Base-by-base conservation (phyloP, 1,140 invertebrate genomes). In the Eriocheir sinensis region DNA sequence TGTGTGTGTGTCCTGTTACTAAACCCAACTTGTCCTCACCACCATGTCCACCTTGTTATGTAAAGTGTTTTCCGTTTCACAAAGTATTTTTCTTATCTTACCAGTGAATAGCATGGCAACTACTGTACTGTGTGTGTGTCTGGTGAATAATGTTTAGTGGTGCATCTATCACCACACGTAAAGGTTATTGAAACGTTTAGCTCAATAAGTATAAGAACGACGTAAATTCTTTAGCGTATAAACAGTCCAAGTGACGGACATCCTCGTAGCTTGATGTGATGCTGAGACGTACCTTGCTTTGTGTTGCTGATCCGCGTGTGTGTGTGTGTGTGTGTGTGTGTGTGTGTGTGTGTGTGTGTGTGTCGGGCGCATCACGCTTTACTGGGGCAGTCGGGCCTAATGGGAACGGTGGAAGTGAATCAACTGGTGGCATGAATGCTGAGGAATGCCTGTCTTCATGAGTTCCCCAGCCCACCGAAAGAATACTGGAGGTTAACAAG, bases 111-210 rank as follows among this genome's bases (percentile, higher is more conserved):
- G n/a, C n/a, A n/a, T n/a, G n/a, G n/a, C n/a, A n/a, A n/a, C 44
- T 48, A 48, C 15, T 48, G 4, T 72, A 72, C 4, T n/a, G 27
- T n/a, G 60, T 72, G 60, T n/a, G n/a, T 72, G 60, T n/a, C 60
- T n/a, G n/a, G 60, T 72, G 60, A 72, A 72, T 72, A n/a, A 72
- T 72, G 60, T 72, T 8, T 72, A 72, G 60, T n/a, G n/a, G 60
- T 72, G 60, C 60, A 72, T 72, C n/a, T n/a, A n/a, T 72, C n/a
- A n/a, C 21, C 27, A 72, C n/a, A 72, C 60, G n/a, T n/a, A 72
- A 72, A 8, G 60, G 21, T 72, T 72, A n/a, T 72, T 72, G n/a
- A 27, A 72, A 72, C 48, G 21, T 72, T 72, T 72, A 72, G 60
- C 60, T 72, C 60, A 72, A 72, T 72, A 72, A 72, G 60, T 72